Evolutionary conservation across 2,113 vertebrate genomes (phyloP).

Genomic region (Zosterops hypoxanthus): DNA sequence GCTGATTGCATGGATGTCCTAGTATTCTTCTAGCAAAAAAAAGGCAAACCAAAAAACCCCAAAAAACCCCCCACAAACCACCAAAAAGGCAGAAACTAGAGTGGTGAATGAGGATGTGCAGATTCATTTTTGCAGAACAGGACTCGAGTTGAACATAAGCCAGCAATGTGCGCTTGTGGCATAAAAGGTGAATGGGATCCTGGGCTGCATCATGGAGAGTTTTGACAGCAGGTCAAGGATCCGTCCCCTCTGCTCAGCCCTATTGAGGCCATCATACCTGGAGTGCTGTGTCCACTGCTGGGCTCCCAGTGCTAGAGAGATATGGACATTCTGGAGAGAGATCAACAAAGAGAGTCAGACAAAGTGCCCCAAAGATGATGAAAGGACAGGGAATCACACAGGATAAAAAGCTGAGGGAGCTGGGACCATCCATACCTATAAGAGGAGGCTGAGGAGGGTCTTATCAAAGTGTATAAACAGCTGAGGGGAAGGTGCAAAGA

Average conservation of each 20-base stretch:
- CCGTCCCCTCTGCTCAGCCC: neutral
- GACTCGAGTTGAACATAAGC: neutral
- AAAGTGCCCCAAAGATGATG: neutral
- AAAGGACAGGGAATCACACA: neutral
- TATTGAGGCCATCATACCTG: neutral
- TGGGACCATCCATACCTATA: neutral
- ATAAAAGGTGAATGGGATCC: neutral
- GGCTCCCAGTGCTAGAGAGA: neutral
- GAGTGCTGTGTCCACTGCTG: neutral
- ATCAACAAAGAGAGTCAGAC: neutral
- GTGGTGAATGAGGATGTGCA: neutral
- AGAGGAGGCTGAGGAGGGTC: neutral
- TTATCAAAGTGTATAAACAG: neutral
- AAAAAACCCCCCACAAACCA: neutral
- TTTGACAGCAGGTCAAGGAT: neutral
- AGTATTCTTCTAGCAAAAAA: neutral
- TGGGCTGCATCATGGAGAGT: neutral
- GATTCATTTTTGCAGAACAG: neutral
- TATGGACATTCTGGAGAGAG: neutral
- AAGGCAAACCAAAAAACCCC: too few relatives aligned
- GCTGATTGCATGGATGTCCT: neutral
- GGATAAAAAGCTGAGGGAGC: neutral
- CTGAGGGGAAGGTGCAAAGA: neutral
- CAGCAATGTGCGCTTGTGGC: neutral
- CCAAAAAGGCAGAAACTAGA: neutral